These are phyloP conservation scores for Hypomecis atomaria DNA, from an alignment of 2,888 invertebrate genomes.

Conservation along the genomic window DNA sequence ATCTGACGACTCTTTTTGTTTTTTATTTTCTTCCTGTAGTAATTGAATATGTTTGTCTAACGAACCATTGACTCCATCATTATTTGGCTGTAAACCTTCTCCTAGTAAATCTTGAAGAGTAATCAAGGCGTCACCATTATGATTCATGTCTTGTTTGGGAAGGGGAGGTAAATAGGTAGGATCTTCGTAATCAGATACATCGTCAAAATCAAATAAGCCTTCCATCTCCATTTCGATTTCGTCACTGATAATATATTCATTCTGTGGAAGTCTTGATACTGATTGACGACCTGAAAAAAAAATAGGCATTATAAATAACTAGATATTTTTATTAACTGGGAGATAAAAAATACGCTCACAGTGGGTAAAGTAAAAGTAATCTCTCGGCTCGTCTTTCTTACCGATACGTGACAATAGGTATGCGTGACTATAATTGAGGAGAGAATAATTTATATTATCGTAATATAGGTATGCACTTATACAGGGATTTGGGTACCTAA, in stretches of 20 bases:
- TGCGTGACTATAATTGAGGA: slow-evolving; percentile 2
- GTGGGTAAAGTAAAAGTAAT: slow-evolving; percentile 9
- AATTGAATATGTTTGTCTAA: slow-evolving; percentile 9
- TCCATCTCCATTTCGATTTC: slow-evolving; percentile 22
- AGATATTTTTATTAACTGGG: slow-evolving; percentile 7
- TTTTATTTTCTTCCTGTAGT: slow-evolving; percentile 16
- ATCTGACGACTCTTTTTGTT: slow-evolving; percentile 14
- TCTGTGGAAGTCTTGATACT: slow-evolving; percentile 8
- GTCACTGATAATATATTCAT: slow-evolving; percentile 8
- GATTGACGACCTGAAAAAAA: slow-evolving; percentile 7
- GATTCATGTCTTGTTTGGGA: slow-evolving; percentile 10
- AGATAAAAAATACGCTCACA: slow-evolving; percentile 5
- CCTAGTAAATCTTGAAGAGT: slow-evolving; percentile 23
- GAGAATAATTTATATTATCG: background rate
- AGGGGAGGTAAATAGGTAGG: slow-evolving; percentile 12
- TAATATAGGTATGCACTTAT: slow-evolving; percentile 4
- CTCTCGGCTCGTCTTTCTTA: slow-evolving; percentile 3
- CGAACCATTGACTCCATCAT: slow-evolving; percentile 14
- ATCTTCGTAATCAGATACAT: slow-evolving; percentile 21
- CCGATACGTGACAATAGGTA: slow-evolving; percentile 5
- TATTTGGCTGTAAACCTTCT: slow-evolving; percentile 11
- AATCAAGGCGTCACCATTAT: slow-evolving; percentile 14
- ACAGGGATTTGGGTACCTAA: slow-evolving; percentile 1
- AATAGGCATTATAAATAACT: slow-evolving; percentile 10
- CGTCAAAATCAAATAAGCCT: slow-evolving; percentile 20